These are phyloP conservation scores for Tetragonula carbonaria DNA, from an alignment of 2,888 invertebrate genomes.

Conservation along the genomic window DNA sequence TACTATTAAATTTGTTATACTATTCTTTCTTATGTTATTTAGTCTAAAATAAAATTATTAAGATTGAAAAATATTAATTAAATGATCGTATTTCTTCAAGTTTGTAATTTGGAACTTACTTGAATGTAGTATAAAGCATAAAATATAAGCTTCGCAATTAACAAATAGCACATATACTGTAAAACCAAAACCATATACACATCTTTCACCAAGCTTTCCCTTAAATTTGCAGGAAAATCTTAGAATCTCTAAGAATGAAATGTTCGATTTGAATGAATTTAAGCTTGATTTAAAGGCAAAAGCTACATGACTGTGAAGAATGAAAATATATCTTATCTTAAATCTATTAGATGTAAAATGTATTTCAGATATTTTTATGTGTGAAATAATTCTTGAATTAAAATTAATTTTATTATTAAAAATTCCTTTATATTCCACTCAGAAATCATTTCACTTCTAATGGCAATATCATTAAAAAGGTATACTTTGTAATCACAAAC, in stretches of 20 bases:
- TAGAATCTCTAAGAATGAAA: constrained; percentile 8
- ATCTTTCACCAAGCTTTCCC: constrained; percentile 72
- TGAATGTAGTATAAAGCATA: constrained; percentile 20
- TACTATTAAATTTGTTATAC: neutral
- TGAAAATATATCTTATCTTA: constrained; percentile 1
- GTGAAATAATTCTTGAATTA: neutral
- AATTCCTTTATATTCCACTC: neutral
- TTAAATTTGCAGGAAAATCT: constrained; percentile 48
- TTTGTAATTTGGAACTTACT: constrained; percentile 5
- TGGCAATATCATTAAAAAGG: constrained; percentile 10
- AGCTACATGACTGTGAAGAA: constrained; percentile 42
- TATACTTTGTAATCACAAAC: constrained; percentile 17
- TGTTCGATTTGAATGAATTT: constrained; percentile 40
- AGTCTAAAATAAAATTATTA: neutral
- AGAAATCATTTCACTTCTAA: neutral
- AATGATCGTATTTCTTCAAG: neutral
- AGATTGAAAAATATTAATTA: neutral
- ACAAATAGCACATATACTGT: constrained; percentile 35
- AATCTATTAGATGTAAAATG: constrained; percentile 21
- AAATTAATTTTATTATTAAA: neutral
- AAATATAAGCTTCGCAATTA: constrained; percentile 30
- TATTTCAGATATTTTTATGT: constrained; percentile 12
- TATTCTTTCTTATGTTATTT: constrained; percentile 2
- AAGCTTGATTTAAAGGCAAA: constrained; percentile 52
- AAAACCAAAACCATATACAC: constrained; percentile 43